Evolutionary conservation across 2,888 invertebrate genomes (phyloP), one percentile per base, ranked within the genome.

Genomic region (Tipula confusa): DNA sequence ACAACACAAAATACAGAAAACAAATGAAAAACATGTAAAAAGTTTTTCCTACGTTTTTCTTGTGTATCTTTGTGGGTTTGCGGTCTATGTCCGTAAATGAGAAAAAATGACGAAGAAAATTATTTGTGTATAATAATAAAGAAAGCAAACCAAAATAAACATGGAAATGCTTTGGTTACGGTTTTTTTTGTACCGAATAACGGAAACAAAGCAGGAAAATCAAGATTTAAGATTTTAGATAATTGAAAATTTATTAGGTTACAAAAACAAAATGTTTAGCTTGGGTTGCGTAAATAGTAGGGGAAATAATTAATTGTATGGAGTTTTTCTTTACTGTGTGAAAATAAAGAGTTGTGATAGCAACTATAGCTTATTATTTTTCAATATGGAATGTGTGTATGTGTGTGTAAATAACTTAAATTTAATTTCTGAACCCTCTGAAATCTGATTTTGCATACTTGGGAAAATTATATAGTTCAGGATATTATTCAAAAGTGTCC

Each of bases 131-230:
- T n/a, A 64, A 64, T 64, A 64, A 64, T 24, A 24, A 2, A 64
- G 24, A 64, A 64, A 64, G 24, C 24, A 64, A 18, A 64, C 64
- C 64, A 24, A 64, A 64, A 64, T 64, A 64, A 64, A 64, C 24
- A 64, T 64, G 64, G 9, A 24, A 18, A 64, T 64, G 24, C 2
- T 64, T 64, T 43, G 43, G 43, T 43, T 43, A 38, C 38, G n/a
- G 5, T 43, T 4, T n/a, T 2, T 64, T 4, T 15, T 5, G 43
- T 43, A 15, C 4, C 2, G 64, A 64, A n/a, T 24, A 64, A 24
- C 64, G 64, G 64, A 64, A 64, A 64, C 64, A 64, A 64, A 18
- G 64, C 64, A 64, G 64, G 64, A 64, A 64, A 64, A 64, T 64
- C 64, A 64, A 64, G 64, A 64, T 64, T 64, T 64, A 64, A 64